phyloP scores from a whole-genome alignment of 2,888 invertebrate species.

The Chloromyia formosa region DNA sequence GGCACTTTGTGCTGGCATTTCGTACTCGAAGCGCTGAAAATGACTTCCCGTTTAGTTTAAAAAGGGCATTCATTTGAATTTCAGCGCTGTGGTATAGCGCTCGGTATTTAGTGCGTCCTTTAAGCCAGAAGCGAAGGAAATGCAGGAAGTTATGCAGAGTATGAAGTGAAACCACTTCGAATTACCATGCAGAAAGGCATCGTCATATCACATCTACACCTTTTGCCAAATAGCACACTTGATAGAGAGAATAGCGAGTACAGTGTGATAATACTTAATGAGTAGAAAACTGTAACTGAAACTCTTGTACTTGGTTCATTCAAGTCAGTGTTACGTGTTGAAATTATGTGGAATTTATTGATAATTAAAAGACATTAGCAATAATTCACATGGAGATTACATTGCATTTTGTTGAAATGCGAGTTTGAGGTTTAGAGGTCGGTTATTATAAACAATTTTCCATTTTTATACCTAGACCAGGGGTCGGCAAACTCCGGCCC shows the following conservation, averaged over 20 bases:
- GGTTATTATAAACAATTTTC: no score
- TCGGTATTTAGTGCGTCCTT: constrained; percentile 25
- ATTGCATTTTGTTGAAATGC: no score
- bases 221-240: constrained; percentile 19
- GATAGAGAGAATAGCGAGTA: background rate
- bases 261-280: constrained; percentile 15
- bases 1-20: constrained; percentile 16
- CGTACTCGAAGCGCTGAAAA: constrained; percentile 18
- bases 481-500: no score
- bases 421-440: no score
- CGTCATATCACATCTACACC: background rate
- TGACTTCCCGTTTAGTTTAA: constrained; percentile 34
- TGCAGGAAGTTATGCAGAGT: constrained; percentile 19
- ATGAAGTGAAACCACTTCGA: background rate
- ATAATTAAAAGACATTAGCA: no score
- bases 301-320: constrained; percentile 6
- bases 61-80: constrained; percentile 41
- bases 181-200: background rate
- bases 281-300: constrained; percentile 8
- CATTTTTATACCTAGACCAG: no score
- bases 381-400: no score
- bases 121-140: background rate
- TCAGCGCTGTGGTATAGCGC: background rate
- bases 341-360: no score
- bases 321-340: no score